phyloP scores from a whole-genome alignment of 2,113 vertebrate species.

The Ardeotis arabs region DNA sequence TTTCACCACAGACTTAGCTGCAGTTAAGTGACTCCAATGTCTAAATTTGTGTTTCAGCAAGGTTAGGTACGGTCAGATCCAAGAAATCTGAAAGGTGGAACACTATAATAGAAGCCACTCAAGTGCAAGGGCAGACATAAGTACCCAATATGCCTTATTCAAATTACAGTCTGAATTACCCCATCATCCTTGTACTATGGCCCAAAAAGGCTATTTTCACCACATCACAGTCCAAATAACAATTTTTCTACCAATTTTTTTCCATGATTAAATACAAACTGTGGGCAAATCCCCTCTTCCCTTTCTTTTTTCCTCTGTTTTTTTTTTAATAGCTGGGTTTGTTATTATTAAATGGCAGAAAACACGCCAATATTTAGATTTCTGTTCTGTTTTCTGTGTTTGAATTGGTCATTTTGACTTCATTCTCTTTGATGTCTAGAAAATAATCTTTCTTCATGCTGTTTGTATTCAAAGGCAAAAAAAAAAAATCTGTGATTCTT shows the following conservation, averaged over 20 bases:
- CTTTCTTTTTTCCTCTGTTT: neutral
- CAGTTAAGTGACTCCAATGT: neutral
- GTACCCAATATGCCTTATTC: neutral
- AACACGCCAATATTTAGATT: neutral
- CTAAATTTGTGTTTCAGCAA: neutral
- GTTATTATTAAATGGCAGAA: neutral
- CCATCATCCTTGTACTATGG: neutral
- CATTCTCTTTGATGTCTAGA: constrained; percentile 15
- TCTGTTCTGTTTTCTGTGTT: neutral
- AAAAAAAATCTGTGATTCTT: neutral
- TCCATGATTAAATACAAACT: neutral
- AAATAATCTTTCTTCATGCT: neutral
- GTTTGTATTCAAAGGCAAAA: neutral
- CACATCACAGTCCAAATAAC: neutral
- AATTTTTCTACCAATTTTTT: neutral
- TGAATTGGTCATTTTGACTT: neutral
- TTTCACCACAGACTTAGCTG: neutral
- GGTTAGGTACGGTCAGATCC: neutral
- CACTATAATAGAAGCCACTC: neutral
- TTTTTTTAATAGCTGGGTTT: neutral
- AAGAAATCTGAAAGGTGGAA: neutral
- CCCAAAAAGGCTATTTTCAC: neutral
- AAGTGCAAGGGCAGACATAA: neutral
- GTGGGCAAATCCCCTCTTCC: neutral
- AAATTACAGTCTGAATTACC: neutral